Percentiles rank a stretch among this genome's conserved stretches.
These are phyloP conservation scores for Anguilla rostrata DNA, from an alignment of 2,113 vertebrate genomes.

Conservation along the genomic window DNA sequence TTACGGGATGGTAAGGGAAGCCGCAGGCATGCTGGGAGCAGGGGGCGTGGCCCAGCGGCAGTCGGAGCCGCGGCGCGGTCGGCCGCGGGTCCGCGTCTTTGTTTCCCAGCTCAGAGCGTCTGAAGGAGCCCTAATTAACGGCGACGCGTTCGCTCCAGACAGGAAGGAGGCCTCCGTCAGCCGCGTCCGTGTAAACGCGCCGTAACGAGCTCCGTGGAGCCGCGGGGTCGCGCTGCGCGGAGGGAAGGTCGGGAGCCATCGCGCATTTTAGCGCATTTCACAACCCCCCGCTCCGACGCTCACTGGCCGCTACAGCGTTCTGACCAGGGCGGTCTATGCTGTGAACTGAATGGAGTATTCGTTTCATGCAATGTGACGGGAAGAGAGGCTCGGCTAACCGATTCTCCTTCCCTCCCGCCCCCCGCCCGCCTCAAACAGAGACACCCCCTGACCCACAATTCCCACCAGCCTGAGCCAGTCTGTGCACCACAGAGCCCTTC, in stretches of 20 bases:
- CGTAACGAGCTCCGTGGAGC: neutral
- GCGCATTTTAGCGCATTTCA: neutral
- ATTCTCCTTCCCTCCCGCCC: neutral
- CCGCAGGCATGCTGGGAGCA: neutral
- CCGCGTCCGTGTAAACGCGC: neutral
- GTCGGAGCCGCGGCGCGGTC: neutral
- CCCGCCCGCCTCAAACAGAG: neutral
- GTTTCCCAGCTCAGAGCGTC: neutral
- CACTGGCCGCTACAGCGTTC: neutral
- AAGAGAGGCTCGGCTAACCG: neutral
- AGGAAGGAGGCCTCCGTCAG: neutral
- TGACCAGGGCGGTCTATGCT: neutral
- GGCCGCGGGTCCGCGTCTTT: neutral
- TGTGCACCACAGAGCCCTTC: neutral
- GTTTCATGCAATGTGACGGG: neutral
- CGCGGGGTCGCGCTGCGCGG: neutral
- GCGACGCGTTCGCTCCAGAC: neutral
- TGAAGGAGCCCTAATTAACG: neutral
- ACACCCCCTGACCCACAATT: neutral
- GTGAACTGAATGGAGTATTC: neutral
- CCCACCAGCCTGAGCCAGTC: neutral
- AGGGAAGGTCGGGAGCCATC: neutral
- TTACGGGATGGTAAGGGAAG: neutral
- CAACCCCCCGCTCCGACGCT: neutral
- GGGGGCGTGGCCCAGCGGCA: neutral